Conservation (phyloP, 1,140 invertebrate species). For the Drosophila auraria region DNA sequence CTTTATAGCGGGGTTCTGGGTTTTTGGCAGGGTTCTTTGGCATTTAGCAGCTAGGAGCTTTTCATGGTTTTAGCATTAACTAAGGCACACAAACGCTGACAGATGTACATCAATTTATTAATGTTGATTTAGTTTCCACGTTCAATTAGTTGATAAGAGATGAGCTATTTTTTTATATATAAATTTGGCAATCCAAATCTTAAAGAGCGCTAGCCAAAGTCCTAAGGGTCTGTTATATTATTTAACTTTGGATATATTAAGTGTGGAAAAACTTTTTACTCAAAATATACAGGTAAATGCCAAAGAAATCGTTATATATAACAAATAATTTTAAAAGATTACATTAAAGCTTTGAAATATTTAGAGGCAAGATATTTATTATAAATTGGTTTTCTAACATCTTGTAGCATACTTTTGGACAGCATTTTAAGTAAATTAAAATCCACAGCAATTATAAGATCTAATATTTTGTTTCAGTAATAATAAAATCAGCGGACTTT, state of each 20-base stretch:
- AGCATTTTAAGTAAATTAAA: not conserved
- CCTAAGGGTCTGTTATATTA: not conserved
- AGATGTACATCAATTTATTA: constrained; percentile 50
- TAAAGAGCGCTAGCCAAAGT: constrained; percentile 14
- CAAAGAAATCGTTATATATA: too few species aligned
- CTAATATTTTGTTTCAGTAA: not conserved
- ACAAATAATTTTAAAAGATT: not conserved
- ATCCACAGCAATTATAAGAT: not conserved
- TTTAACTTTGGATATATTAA: too few species aligned
- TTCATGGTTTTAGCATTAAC: constrained; percentile 43
- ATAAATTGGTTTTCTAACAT: not conserved
- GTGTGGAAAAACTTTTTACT: too few species aligned
- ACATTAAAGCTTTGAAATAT: too few species aligned
- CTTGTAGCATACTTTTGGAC: too few species aligned
- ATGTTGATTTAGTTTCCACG: constrained; percentile 38
- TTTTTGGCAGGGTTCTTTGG: constrained; percentile 31
- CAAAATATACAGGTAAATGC: too few species aligned
- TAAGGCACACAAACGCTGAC: constrained; percentile 51
- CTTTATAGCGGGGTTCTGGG: constrained; percentile 13
- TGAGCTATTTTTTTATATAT: constrained; percentile 10
- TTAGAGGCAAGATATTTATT: too few species aligned
- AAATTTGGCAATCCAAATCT: constrained; percentile 32
- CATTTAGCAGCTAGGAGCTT: constrained; percentile 43
- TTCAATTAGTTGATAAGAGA: constrained; percentile 30
- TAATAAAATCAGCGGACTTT: not conserved